These are phyloP conservation scores for Paragorgia papillata DNA, from an alignment of 92 coral and sea anemone genomes.

Conservation along the genomic window DNA sequence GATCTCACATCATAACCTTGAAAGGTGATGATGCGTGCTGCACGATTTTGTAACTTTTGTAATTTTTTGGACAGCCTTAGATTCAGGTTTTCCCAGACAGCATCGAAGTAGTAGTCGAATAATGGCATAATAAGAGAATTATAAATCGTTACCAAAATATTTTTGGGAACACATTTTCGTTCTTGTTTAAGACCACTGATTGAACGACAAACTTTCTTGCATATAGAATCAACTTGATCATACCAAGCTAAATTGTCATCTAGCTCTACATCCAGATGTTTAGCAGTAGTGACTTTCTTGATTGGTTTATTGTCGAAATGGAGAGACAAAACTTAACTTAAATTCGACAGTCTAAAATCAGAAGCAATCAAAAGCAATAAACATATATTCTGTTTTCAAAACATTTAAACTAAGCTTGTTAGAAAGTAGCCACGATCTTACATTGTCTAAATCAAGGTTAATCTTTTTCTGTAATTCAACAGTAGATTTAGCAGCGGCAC, in stretches of 20 bases:
- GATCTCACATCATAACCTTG: slow-evolving; percentile 23
- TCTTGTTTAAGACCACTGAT: slow-evolving; percentile 51
- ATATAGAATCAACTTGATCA: slow-evolving; percentile 10
- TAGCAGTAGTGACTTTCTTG: slow-evolving; percentile 22
- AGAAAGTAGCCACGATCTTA: slow-evolving; percentile 46
- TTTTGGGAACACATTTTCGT: slow-evolving; percentile 37
- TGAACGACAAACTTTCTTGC: slow-evolving; percentile 40
- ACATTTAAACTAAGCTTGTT: slow-evolving; percentile 52
- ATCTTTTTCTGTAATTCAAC: slow-evolving; percentile 16
- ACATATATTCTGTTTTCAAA: slow-evolving; percentile 53
- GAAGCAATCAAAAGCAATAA: too few relatives aligned
- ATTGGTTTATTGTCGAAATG: slow-evolving; percentile 24
- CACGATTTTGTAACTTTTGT: slow-evolving; percentile 59
- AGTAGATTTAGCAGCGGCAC: slow-evolving; percentile 19
- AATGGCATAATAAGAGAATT: slow-evolving; percentile 54
- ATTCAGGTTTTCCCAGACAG: slow-evolving; percentile 53
- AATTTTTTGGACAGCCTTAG: slow-evolving; percentile 39
- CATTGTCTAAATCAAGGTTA: slow-evolving; percentile 32
- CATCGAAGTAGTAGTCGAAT: slow-evolving; percentile 52
- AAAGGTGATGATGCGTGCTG: slow-evolving; percentile 19
- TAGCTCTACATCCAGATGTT: slow-evolving; percentile 21
- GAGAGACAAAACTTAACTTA: slow-evolving; percentile 19
- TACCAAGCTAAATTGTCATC: slow-evolving; percentile 10
- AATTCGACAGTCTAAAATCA: too few relatives aligned
- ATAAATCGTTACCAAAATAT: slow-evolving; percentile 34